phyloP scores from a whole-genome alignment of 2,888 invertebrate species.

The Ommatoiulus sabulosus region DNA sequence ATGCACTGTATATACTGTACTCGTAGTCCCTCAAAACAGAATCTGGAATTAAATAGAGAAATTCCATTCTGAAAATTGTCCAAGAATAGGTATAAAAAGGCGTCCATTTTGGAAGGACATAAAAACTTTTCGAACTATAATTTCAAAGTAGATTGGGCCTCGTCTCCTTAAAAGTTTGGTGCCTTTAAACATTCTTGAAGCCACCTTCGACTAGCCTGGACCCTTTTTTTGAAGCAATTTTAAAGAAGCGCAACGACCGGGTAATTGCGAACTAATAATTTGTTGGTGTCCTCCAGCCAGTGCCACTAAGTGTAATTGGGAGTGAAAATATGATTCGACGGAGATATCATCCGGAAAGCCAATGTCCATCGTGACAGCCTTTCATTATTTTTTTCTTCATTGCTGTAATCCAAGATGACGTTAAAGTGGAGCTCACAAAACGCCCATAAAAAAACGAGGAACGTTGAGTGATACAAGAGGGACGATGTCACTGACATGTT shows the following conservation, averaged over 20 bases:
- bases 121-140: no score
- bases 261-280: neutral
- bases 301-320: constrained; percentile 35
- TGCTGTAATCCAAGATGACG: neutral
- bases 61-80: no score
- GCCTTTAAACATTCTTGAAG: no score
- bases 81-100: no score
- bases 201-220: no score
- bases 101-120: no score
- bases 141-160: no score
- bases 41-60: no score
- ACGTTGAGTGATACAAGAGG: constrained; percentile 16
- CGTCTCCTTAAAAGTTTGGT: no score
- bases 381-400: constrained; percentile 20
- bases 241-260: neutral
- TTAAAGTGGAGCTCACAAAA: neutral
- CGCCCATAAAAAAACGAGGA: neutral
- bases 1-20: no score
- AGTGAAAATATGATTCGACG: constrained; percentile 8
- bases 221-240: no score
- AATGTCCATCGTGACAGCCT: constrained; percentile 37
- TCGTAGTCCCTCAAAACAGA: no score
- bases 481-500: constrained; percentile 38
- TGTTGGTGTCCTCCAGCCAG: neutral
- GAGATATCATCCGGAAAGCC: constrained; percentile 2